phyloP scores from a whole-genome alignment of 2,113 vertebrate genomes.

The Ptyas mucosa region DNA sequence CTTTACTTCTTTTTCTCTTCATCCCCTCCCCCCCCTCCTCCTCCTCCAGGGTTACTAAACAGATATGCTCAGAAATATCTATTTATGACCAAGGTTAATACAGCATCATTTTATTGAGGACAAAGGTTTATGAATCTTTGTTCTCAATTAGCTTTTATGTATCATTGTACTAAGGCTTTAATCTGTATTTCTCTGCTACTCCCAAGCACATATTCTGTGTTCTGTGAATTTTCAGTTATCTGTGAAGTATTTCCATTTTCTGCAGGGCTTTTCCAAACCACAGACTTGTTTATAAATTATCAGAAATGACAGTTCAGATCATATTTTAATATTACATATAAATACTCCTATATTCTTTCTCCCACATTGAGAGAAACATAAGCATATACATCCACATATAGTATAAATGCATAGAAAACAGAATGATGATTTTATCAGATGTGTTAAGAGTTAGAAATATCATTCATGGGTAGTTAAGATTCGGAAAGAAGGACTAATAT shows the following conservation, averaged over 20 bases:
- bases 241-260: neutral
- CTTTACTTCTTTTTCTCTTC: no score
- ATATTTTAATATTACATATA: neutral
- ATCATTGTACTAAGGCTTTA: neutral
- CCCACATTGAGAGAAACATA: neutral
- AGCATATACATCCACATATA: neutral
- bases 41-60: neutral
- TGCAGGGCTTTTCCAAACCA: neutral
- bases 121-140: neutral
- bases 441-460: neutral
- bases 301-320: neutral
- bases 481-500: neutral
- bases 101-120: neutral
- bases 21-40: no score
- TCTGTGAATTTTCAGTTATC: neutral
- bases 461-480: neutral
- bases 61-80: neutral
- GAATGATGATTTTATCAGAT: neutral
- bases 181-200: neutral
- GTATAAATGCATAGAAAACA: neutral
- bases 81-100: neutral
- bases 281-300: neutral
- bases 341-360: neutral
- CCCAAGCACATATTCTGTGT: neutral
- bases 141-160: neutral